Evolutionary conservation across 1,140 invertebrate species (phyloP), one percentile per base, ranked within the genome.

Genomic region (Geopemphigus sp.): DNA sequence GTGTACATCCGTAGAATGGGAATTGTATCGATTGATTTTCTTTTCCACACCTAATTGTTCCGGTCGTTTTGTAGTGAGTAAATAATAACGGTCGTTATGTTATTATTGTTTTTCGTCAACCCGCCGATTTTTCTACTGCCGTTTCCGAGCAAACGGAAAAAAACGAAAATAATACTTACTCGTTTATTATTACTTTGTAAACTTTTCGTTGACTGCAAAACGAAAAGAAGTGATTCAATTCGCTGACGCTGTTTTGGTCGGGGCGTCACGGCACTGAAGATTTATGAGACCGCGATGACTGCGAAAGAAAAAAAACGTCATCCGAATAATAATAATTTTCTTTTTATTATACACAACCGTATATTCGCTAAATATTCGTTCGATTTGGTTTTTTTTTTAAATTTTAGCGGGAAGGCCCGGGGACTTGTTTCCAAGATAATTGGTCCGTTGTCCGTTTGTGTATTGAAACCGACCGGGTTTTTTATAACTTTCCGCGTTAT

Each of bases 221-320:
- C 11, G 47, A 19, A 47, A 68, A 50, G 45, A 50, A 24, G 66
- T 22, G 29, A 68, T 68, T 68, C 45, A 68, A 68, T 50, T 68
- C 12, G 17, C 45, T 59, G n/a, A 6, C 8, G 56, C 26, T 12
- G n/a, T n/a, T n/a, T n/a, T n/a, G n/a, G n/a, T 59, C 6, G 5
- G 14, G 3, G 29, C 5, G 64, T 19, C 15, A 8, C 26, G 1
- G 59, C 29, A 6, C 1, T 54, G 68, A 54, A 72, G 68, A 72
- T 72, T 54, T 72, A 54, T 53, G 47, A 72, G 17, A 72, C 24
- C 32, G n/a, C 63, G 14, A 24, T 29, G 5, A 0, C 39, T 5
- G 19, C 12, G 5, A 47, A 14, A 8, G 14, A 5, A 68, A 68
- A 50, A 57, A 22, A 3, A 57, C 22, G n/a, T 57, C 22, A 19